Evolutionary conservation across 2,888 invertebrate species (phyloP).

Genomic region (Sisyra nigra): DNA sequence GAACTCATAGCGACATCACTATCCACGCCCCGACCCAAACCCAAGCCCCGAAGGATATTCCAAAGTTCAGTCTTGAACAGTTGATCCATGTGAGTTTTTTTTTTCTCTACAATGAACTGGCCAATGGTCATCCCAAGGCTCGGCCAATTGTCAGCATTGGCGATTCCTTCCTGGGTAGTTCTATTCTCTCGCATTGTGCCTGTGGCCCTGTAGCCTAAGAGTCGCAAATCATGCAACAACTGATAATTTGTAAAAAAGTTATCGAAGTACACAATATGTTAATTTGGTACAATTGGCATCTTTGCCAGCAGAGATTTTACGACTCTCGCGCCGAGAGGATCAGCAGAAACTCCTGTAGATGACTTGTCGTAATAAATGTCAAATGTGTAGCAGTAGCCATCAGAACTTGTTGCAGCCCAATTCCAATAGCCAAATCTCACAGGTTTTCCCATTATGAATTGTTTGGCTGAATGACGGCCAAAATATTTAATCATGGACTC

Average conservation of each 20-base stretch:
- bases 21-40: constrained; percentile 10
- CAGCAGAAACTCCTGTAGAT: not conserved
- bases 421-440: constrained; percentile 2
- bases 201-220: constrained; percentile 8
- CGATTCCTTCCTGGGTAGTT: no score
- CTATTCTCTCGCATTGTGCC: constrained; percentile 10
- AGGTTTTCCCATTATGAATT: constrained; percentile 6
- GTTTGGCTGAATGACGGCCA: constrained; percentile 3
- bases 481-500: constrained; percentile 2
- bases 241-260: constrained; percentile 12
- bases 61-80: no score
- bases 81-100: no score
- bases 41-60: no score
- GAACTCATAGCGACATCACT: constrained; percentile 7
- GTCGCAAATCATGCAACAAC: not conserved
- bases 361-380: constrained; percentile 3
- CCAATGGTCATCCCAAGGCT: no score
- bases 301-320: not conserved
- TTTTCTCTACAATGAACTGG: no score
- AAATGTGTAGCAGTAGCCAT: constrained; percentile 2
- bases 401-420: not conserved
- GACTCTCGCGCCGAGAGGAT: not conserved
- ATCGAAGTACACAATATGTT: constrained; percentile 12
- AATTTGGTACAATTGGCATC: not conserved
- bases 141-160: no score